A percentile compares a stretch with the other conserved stretches of the same genome.
Conservation (phyloP, 1,140 invertebrate genomes). For the Eriosoma lanigerum region DNA sequence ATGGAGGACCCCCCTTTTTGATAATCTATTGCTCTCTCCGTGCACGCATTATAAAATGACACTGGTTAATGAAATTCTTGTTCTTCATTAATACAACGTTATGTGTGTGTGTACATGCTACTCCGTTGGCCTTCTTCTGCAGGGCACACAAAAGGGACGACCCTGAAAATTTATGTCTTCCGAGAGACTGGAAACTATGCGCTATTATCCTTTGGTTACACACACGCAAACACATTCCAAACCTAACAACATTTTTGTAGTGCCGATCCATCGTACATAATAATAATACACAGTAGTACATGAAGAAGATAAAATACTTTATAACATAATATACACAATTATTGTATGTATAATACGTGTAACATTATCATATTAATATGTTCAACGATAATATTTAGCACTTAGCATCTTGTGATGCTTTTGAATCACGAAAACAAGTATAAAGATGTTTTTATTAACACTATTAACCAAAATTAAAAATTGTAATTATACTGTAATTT, state of each 20-base stretch:
- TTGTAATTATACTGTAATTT: no score
- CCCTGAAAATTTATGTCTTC: slow-evolving; percentile 51
- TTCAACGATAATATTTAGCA: no score
- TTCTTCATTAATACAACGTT: slow-evolving; percentile 51
- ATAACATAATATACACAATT: no score
- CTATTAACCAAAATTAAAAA: no score
- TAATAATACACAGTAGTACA: background rate
- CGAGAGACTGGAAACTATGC: slow-evolving; percentile 49
- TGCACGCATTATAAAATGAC: slow-evolving; percentile 48
- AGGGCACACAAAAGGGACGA: slow-evolving; percentile 45
- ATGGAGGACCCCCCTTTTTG: slow-evolving; percentile 49
- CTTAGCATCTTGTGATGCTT: no score
- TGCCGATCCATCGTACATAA: slow-evolving; percentile 20
- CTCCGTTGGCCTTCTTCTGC: slow-evolving; percentile 28
- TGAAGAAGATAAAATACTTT: slow-evolving; percentile 24
- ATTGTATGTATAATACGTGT: no score
- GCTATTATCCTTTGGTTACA: slow-evolving; percentile 48
- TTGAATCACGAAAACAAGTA: no score
- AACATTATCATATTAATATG: no score
- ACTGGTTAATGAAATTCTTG: slow-evolving; percentile 52
- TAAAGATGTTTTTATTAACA: no score
- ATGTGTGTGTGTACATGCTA: background rate
- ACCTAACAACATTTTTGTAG: slow-evolving; percentile 30
- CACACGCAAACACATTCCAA: slow-evolving; percentile 35
- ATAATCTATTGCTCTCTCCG: slow-evolving; percentile 40